These are phyloP conservation scores for Muscina levida DNA, from an alignment of 2,888 invertebrate species.

Conservation along the genomic window DNA sequence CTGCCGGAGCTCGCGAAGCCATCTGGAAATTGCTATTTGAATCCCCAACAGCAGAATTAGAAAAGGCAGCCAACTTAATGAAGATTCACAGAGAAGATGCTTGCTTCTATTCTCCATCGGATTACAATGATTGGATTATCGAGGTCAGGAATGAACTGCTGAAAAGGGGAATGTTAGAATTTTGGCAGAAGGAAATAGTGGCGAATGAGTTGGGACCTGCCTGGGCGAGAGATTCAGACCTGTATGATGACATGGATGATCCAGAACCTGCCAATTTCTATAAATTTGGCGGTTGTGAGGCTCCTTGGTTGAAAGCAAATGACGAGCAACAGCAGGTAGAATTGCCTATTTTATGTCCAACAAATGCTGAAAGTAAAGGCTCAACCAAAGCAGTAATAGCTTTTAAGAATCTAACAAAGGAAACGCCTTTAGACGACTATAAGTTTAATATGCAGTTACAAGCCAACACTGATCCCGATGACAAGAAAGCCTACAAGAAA, in stretches of 20 bases:
- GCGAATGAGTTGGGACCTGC: slow-evolving; percentile 74
- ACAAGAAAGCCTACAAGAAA: slow-evolving; percentile 66
- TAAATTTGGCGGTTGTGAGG: slow-evolving; percentile 67
- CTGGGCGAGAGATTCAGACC: slow-evolving; percentile 74
- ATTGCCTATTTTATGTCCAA: too few relatives aligned
- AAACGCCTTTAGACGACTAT: slow-evolving; percentile 62
- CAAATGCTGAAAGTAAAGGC: too few relatives aligned
- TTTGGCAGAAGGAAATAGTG: slow-evolving; percentile 76
- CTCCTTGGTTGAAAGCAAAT: slow-evolving; percentile 38
- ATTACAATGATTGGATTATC: slow-evolving; percentile 77
- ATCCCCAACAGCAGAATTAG: slow-evolving; percentile 37
- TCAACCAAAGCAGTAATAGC: background rate
- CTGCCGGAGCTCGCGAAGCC: slow-evolving; percentile 68
- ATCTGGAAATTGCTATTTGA: slow-evolving; percentile 74
- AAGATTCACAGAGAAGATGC: slow-evolving; percentile 79
- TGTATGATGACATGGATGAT: slow-evolving; percentile 72
- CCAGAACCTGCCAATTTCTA: slow-evolving; percentile 73
- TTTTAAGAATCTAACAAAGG: slow-evolving; percentile 45
- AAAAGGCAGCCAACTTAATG: slow-evolving; percentile 70
- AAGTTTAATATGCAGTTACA: slow-evolving; percentile 69
- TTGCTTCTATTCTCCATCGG: slow-evolving; percentile 73
- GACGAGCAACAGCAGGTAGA: too few relatives aligned
- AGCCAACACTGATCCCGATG: slow-evolving; percentile 69
- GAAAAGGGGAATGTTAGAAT: slow-evolving; percentile 70
- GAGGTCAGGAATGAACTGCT: slow-evolving; percentile 75